Conservation (phyloP, 1,140 invertebrate species). For the Achroia grisella region DNA sequence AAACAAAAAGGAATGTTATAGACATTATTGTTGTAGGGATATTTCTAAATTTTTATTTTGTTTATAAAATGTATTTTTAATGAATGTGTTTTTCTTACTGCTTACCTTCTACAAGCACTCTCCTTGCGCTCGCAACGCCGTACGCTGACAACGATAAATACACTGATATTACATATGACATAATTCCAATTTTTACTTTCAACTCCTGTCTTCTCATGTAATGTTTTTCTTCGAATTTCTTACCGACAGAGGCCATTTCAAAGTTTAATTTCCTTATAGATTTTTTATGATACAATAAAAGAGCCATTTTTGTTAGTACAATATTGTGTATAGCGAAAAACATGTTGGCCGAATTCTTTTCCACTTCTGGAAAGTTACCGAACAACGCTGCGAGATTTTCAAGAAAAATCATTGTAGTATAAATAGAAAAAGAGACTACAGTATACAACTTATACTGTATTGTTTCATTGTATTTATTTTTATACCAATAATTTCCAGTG, state of each 20-base stretch:
- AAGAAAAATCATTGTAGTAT: slow-evolving; percentile 51
- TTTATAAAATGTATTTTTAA: too few relatives aligned
- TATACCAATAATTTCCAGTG: slow-evolving; percentile 48
- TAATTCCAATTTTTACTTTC: slow-evolving; percentile 45
- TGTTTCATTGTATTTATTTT: slow-evolving; percentile 37
- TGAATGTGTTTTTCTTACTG: too few relatives aligned
- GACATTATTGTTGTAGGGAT: too few relatives aligned
- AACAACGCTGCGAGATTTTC: slow-evolving; percentile 56
- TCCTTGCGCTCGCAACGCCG: slow-evolving; percentile 47
- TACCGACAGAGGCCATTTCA: slow-evolving; percentile 46
- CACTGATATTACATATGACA: slow-evolving; percentile 44
- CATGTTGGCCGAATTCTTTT: slow-evolving; percentile 59
- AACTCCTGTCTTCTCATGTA: slow-evolving; percentile 46
- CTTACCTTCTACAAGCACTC: slow-evolving; percentile 43
- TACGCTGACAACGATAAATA: slow-evolving; percentile 52
- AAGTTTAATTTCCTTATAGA: slow-evolving; percentile 58
- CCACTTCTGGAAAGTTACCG: slow-evolving; percentile 52
- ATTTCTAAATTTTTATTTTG: too few relatives aligned
- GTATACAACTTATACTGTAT: slow-evolving; percentile 38
- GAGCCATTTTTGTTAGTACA: slow-evolving; percentile 56
- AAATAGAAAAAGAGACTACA: slow-evolving; percentile 38
- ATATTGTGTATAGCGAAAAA: slow-evolving; percentile 59
- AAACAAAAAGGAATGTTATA: too few relatives aligned
- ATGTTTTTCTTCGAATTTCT: slow-evolving; percentile 36
- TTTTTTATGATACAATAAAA: slow-evolving; percentile 44